phyloP scores from a whole-genome alignment of 2,113 vertebrate species.

The Cathartes aura region DNA sequence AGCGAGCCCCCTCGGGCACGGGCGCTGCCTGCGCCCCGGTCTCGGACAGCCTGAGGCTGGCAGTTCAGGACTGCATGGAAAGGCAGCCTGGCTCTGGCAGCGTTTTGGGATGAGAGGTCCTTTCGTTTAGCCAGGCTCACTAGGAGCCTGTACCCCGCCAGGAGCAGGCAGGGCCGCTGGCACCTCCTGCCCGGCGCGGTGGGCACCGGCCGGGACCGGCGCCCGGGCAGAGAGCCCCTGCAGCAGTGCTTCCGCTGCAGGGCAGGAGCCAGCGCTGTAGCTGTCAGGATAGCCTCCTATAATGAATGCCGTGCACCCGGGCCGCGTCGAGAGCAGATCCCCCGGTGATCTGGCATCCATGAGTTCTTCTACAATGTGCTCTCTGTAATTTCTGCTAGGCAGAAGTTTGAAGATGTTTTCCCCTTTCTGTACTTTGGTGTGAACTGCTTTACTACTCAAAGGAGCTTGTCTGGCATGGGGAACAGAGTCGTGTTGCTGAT shows the following conservation, averaged over 20 bases:
- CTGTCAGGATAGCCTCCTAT: not conserved
- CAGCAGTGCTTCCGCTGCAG: too few species aligned
- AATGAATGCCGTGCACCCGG: not conserved
- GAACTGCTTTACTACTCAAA: not conserved
- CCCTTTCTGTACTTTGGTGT: not conserved
- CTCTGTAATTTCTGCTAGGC: not conserved
- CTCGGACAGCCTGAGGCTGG: too few species aligned
- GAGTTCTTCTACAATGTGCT: not conserved
- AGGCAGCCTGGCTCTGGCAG: too few species aligned
- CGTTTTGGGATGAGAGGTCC: too few species aligned
- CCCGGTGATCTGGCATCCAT: not conserved
- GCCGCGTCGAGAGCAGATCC: not conserved
- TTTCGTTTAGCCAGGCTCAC: too few species aligned
- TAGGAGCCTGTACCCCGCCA: too few species aligned
- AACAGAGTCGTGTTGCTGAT: not conserved
- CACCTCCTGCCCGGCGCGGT: too few species aligned
- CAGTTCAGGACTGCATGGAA: too few species aligned
- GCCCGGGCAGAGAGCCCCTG: not conserved
- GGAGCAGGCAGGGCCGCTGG: too few species aligned
- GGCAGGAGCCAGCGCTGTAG: not conserved
- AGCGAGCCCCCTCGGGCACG: too few species aligned
- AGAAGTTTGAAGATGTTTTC: not conserved
- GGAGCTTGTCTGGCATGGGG: not conserved
- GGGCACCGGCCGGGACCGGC: not conserved
- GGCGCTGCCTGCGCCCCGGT: too few species aligned